Evolutionary conservation across 2,888 invertebrate genomes (phyloP), one percentile per base, ranked within the genome.

Genomic region (Stramonita haemastoma): DNA sequence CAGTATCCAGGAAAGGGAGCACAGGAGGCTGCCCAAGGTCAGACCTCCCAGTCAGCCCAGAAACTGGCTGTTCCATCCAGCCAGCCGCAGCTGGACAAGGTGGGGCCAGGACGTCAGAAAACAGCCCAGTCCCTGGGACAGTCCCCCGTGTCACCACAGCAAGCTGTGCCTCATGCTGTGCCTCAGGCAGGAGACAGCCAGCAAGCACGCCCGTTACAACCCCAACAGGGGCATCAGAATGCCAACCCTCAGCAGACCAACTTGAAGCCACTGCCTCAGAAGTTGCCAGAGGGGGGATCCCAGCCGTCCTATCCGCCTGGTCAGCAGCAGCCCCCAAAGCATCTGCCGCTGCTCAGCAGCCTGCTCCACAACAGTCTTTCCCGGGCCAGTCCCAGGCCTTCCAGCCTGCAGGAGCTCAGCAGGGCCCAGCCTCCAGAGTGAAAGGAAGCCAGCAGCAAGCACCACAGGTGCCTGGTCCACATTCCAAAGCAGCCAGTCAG

Each of bases 261-360:
- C 86, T 56, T n/a, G 2, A 85, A 85, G 29, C 6, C 84, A 57
- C 57, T 29, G 57, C 13, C 46, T 26, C 46, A 83, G 36, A 46
- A 85, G 57, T 56, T 15, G 13, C 57, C 57, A 15, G 60, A 86
- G 17, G 15, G 17, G 15, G 57, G 11, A 29, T 29, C 84, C 57
- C 36, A 57, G 57, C 86, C n/a, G 34, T 34, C n/a, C 17, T 66
- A 86, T 57, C 29, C 32, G 57, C 60, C 0, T 34, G 86, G 4
- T n/a, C 86, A 86, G 34, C 86, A 86, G 66, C 60, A n/a, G n/a
- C 85, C 22, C 11, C 86, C 13, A n/a, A 83, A 17, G 66, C n/a
- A 8, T 15, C 57, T 83, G 36, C 83, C 0, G 83, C 17, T 34
- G 19, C 79, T 46, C 46, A 46, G 46, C 36, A 86, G 86, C 46